These are phyloP conservation scores for Aphelinus atriplicis DNA, from an alignment of 1,140 invertebrate species.

Conservation along the genomic window DNA sequence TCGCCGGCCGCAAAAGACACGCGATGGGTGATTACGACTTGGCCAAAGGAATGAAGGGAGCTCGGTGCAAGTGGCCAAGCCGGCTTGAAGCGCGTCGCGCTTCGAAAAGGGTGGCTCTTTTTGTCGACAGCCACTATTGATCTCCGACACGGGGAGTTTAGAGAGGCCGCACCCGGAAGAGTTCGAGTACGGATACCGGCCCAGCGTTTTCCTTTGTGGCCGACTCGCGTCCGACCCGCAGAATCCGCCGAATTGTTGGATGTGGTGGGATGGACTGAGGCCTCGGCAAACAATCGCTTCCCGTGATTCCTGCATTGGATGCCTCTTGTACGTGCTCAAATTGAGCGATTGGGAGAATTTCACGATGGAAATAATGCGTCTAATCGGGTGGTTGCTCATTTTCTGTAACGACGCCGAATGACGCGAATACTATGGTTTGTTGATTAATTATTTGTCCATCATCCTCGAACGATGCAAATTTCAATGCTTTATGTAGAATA, in stretches of 20 bases:
- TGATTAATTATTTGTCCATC: too few species aligned
- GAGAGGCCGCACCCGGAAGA: not conserved
- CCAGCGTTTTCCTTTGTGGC: slow-evolving; percentile 5
- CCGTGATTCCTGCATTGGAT: not conserved
- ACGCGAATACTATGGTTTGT: too few species aligned
- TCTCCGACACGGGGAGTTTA: not conserved
- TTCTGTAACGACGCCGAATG: too few species aligned
- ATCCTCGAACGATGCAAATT: too few species aligned
- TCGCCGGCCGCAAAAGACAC: too few species aligned
- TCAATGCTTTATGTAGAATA: too few species aligned
- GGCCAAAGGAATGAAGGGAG: too few species aligned
- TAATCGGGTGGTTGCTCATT: too few species aligned
- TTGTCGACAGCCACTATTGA: not conserved
- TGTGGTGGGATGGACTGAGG: not conserved
- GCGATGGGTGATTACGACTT: too few species aligned
- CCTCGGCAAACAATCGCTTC: not conserved
- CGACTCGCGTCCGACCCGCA: not conserved
- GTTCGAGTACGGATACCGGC: slow-evolving; percentile 9
- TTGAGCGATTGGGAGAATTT: not conserved
- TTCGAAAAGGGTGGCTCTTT: too few species aligned
- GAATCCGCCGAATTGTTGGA: not conserved
- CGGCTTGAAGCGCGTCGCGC: too few species aligned
- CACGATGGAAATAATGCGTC: not conserved
- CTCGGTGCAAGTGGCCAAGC: too few species aligned
- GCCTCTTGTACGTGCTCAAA: not conserved